These are phyloP conservation scores for Steromphala cineraria DNA, from an alignment of 2,888 invertebrate genomes.

Conservation along the genomic window DNA sequence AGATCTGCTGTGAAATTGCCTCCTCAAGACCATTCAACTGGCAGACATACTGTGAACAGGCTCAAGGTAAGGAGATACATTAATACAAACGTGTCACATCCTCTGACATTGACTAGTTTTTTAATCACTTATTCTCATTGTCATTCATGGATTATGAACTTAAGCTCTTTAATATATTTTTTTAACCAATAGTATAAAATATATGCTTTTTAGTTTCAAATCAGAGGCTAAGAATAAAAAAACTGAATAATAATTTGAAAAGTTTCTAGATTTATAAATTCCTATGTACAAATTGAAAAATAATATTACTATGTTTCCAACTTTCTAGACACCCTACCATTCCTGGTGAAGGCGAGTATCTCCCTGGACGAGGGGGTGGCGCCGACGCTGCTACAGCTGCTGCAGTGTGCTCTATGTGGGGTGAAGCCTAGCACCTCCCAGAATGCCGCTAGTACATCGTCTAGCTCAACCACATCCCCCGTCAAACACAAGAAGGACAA, in stretches of 20 bases:
- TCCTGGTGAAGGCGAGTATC: constrained; percentile 87
- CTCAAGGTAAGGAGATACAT: constrained; percentile 57
- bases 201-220: too few species aligned
- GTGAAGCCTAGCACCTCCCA: constrained; percentile 45
- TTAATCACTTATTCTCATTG: background rate
- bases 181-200: too few species aligned
- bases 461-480: constrained; percentile 51
- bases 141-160: too few species aligned
- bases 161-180: too few species aligned
- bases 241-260: too few species aligned
- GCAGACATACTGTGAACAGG: constrained; percentile 81
- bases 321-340: constrained; percentile 82
- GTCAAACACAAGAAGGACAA: constrained; percentile 64
- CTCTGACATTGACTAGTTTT: background rate
- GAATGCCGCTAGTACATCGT: constrained; percentile 33
- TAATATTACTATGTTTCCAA: too few species aligned
- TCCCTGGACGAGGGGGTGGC: constrained; percentile 92
- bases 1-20: constrained; percentile 95
- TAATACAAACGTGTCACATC: background rate
- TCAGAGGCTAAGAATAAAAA: too few species aligned
- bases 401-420: constrained; percentile 90
- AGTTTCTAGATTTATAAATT: too few species aligned
- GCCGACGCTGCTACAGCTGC: constrained; percentile 90
- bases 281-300: too few species aligned
- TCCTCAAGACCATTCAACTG: constrained; percentile 93